Percentiles rank a stretch among this genome's conserved stretches.
Conservation (phyloP, 2,797 vertebrate species). For the Lates japonicus region DNA sequence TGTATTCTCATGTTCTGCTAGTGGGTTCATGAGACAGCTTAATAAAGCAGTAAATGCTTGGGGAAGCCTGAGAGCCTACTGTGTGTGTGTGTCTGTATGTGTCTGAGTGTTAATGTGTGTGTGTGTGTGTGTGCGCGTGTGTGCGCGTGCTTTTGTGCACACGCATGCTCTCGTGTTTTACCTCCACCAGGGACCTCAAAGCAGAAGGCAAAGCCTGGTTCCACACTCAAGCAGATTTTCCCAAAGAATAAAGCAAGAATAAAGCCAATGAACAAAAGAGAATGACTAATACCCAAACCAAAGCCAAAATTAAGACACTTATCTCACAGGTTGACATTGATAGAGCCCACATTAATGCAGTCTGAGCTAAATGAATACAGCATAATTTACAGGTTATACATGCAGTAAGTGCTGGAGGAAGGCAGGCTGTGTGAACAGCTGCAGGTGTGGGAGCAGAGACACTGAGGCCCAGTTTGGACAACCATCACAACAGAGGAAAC, state of each 20-base stretch:
- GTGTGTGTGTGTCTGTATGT: conserved; percentile 42
- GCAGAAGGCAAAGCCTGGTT: conserved; percentile 71
- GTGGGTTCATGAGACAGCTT: conserved; percentile 87
- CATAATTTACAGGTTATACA: conserved; percentile 75
- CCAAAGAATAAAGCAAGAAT: conserved; percentile 71
- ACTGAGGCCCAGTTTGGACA: conserved; percentile 59
- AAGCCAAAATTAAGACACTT: conserved; percentile 74
- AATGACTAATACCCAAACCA: conserved; percentile 72
- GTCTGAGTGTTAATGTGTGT: conserved; percentile 24
- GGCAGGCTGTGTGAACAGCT: conserved; percentile 77
- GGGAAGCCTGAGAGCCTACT: conserved; percentile 74
- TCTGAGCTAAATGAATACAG: conserved; percentile 68
- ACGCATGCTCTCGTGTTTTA: conserved; percentile 67
- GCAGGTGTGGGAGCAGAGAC: conserved; percentile 70
- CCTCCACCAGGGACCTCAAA: conserved; percentile 73
- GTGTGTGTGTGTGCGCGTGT: conserved; percentile 7
- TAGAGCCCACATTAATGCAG: conserved; percentile 65
- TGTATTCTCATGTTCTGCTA: conserved; percentile 84
- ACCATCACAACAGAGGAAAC: conserved; percentile 62
- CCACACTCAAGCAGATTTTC: conserved; percentile 68
- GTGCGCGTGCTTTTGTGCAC: conserved; percentile 15
- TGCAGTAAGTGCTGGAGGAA: conserved; percentile 54
- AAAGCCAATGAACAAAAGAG: conserved; percentile 74
- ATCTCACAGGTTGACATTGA: conserved; percentile 72
- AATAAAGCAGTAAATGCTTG: conserved; percentile 86